Base-by-base conservation (phyloP, 2,113 vertebrate species). In the Dipodomys stephensi region DNA sequence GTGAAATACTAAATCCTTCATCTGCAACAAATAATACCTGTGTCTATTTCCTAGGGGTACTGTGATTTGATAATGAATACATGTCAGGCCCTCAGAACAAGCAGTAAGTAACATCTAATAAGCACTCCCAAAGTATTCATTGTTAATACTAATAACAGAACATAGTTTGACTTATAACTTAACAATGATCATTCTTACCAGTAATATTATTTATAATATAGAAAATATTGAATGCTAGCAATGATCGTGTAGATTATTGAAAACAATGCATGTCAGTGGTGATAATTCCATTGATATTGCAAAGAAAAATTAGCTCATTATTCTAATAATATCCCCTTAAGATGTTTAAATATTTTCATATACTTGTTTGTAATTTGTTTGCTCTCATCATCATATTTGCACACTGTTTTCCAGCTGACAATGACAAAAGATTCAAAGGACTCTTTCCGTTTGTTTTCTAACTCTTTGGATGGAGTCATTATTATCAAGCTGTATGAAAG, bases 341-440 rank as follows among this genome's bases (percentile, higher is more conserved):
- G 13, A 67, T 87, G 4, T 57, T 80, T 67, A 92, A 92, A 90
- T 94, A 92, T n/a, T 94, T 91, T 91, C 39, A 83, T 80, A 80
- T 32, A 44, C 1, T 91, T 53, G 0, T 53, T 83, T 87, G 9
- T 46, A 95, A 68, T 85, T 78, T 87, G 19, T 88, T 83, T 91
- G 32, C 35, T 49, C 28, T 79, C 85, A 78, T 82, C 35, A 78
- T 78, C 44, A 49, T 84, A 81, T 92, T 81, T 95, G 22, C 25
- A 81, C 19, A 89, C 18, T 39, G 35, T 30, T 80, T 92, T 87
- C 19, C 30, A 83, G 6, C 30, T 87, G 28, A 79, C 44, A 83
- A 53, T 72, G 73, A 83, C 19, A 68, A 94, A 71, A 22, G 11
- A 73, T 87, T 94, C 6, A 78, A 83, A 92, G 82, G 53, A 60